Evolutionary conservation across 2,888 invertebrate species (phyloP), one percentile per base, ranked within the genome.

Genomic region (Baccha elongata): DNA sequence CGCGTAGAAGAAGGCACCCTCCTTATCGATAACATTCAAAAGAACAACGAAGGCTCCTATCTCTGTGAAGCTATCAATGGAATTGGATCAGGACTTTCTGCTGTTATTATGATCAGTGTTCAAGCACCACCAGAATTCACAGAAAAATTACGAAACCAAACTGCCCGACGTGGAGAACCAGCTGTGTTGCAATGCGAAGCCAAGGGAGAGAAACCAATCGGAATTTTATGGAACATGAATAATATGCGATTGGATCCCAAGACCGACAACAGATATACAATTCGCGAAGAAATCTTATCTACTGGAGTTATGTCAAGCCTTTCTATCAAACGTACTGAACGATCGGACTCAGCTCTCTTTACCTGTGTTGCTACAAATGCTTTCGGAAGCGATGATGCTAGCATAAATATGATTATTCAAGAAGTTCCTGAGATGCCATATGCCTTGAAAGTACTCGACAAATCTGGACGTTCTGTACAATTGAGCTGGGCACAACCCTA

Each of bases 121-220:
- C 98, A 98, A 96, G 98, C 97, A 75, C 97, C 97, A 79, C 97
- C 97, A 29, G 96, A 97, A 91, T 98, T 98, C 88, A 97, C 97
- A 88, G 96, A 97, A 86, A 97, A 98, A 91, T 93, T 96, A 89
- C 93, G 96, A 71, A 97, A 98, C 88, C 97, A 97, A 91, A 98
- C 97, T 17, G 96, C 97, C 7, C 94, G 97, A 85, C 94, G 97
- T 85, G 96, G 96, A 71, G 97, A 98, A 90, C 96, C 97, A 26
- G 96, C 97, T 37, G 97, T 97, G 7, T 90, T 98, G 79, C 96
- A 97, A 88, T 98, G 98, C 90, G 96, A 97, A 91, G 97, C 97
- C 32, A 96, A 96, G 90, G 97, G 98, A 86, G 98, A 98, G 91
- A 97, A 97, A 93, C 98, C 98, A 32, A 97, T 98, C 90, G 97